phyloP scores from a whole-genome alignment of 2,888 invertebrate genomes.

The Lasioglossum marginatum region DNA sequence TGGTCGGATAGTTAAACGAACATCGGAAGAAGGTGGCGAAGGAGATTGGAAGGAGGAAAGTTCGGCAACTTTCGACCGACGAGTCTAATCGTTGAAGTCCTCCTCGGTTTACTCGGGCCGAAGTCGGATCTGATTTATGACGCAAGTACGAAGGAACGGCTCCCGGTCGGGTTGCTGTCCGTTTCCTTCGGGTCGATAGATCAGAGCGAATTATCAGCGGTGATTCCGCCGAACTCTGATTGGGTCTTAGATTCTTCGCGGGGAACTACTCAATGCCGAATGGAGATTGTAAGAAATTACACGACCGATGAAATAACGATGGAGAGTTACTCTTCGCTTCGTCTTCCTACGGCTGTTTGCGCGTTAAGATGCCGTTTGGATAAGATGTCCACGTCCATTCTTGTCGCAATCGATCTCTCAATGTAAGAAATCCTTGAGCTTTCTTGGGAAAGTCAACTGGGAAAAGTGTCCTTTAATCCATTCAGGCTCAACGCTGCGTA shows the following conservation, averaged over 20 bases:
- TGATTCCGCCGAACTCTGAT: constrained; percentile 23
- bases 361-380: not conserved
- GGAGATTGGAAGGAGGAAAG: constrained; percentile 60
- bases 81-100: constrained; percentile 70
- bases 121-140: constrained; percentile 68
- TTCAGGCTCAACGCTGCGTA: not conserved
- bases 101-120: constrained; percentile 45
- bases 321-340: not conserved
- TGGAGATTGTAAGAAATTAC: constrained; percentile 1
- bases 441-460: not conserved
- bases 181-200: constrained; percentile 60
- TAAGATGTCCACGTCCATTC: not conserved
- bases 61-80: constrained; percentile 65
- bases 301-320: not conserved
- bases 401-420: not conserved
- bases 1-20: constrained; percentile 62
- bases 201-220: constrained; percentile 54
- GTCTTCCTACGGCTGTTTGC: not conserved
- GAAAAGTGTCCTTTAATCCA: not conserved
- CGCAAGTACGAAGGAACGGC: constrained; percentile 29
- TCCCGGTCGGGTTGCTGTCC: constrained; percentile 29
- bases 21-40: constrained; percentile 62
- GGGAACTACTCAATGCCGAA: not conserved
- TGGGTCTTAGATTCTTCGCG: constrained; percentile 12
- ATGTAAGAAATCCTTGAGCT: not conserved